A percentile compares a stretch with the other conserved stretches of the same genome.
phyloP scores from a whole-genome alignment of 2,113 vertebrate genomes.

The Crotophaga sulcirostris region DNA sequence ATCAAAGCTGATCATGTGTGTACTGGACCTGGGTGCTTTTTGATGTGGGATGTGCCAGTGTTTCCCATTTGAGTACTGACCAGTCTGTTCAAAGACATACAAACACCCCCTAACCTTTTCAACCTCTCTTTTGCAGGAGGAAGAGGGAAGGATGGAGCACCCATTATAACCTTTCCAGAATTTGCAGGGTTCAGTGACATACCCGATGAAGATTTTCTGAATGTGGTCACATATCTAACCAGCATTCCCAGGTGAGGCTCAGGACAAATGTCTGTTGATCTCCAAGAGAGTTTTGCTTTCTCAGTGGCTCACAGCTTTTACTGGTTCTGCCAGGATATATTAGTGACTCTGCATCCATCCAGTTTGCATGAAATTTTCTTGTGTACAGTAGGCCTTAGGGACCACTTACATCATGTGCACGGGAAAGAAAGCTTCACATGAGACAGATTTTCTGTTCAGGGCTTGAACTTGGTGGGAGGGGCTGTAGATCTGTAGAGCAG shows the following conservation, averaged over 20 bases:
- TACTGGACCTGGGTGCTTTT: not conserved
- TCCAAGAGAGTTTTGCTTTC: not conserved
- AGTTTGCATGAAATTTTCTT: not conserved
- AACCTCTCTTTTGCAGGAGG: slow-evolving; percentile 79
- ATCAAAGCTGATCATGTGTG: not conserved
- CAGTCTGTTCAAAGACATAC: not conserved
- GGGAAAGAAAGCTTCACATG: not conserved
- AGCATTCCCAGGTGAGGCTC: slow-evolving; percentile 90
- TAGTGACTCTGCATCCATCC: not conserved
- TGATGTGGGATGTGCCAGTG: not conserved
- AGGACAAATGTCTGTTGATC: not conserved
- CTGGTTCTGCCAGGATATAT: not conserved
- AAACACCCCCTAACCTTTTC: not conserved
- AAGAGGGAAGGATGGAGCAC: slow-evolving; percentile 90
- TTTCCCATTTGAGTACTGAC: not conserved
- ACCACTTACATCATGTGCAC: not conserved
- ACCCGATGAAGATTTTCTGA: slow-evolving; percentile 91
- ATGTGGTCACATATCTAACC: slow-evolving; percentile 92
- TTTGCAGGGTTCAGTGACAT: slow-evolving; percentile 89
- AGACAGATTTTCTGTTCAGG: not conserved
- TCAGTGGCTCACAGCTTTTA: not conserved
- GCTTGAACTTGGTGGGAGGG: not conserved
- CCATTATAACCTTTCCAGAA: slow-evolving; percentile 93
- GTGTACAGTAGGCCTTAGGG: not conserved
- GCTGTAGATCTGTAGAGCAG: not conserved